Conservation (phyloP, 2,113 vertebrate species). For the Onychostoma macrolepis region DNA sequence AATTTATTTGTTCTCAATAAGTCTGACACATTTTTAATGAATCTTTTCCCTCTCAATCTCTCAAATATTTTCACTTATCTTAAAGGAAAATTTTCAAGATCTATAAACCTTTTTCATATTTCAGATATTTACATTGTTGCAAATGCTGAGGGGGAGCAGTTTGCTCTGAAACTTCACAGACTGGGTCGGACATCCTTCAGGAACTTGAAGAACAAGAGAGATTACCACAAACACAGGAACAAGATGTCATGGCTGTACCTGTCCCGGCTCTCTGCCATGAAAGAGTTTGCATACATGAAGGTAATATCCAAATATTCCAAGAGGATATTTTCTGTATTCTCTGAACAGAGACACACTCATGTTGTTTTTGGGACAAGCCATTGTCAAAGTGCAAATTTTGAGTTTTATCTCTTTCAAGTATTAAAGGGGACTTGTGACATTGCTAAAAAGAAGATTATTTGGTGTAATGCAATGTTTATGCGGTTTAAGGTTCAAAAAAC, state of each 20-base stretch:
- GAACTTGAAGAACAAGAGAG: slow-evolving; percentile 94
- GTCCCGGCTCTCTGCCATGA: slow-evolving; percentile 95
- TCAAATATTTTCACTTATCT: background rate
- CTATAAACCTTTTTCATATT: background rate
- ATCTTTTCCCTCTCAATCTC: background rate
- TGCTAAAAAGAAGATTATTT: too few species aligned
- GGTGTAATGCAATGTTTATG: too few species aligned
- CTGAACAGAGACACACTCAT: background rate
- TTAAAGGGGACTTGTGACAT: too few species aligned
- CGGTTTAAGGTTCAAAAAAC: too few species aligned
- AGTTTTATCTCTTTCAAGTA: background rate
- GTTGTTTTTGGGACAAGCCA: background rate
- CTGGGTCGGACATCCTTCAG: slow-evolving; percentile 95
- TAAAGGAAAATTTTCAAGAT: background rate
- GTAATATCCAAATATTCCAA: slow-evolving; percentile 68
- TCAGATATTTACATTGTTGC: slow-evolving; percentile 97
- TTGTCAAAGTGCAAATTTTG: background rate
- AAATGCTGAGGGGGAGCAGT: slow-evolving; percentile 83
- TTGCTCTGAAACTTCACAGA: slow-evolving; percentile 92
- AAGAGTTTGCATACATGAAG: slow-evolving; percentile 99
- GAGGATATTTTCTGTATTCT: background rate
- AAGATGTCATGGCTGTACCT: slow-evolving; percentile 97
- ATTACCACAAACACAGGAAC: slow-evolving; percentile 93
- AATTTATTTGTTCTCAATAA: background rate
- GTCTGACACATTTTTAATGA: background rate